A percentile compares a stretch with the other conserved stretches of the same genome.
phyloP scores from a whole-genome alignment of 2,797 vertebrate species.

The Typhlichthys eigenmanni region DNA sequence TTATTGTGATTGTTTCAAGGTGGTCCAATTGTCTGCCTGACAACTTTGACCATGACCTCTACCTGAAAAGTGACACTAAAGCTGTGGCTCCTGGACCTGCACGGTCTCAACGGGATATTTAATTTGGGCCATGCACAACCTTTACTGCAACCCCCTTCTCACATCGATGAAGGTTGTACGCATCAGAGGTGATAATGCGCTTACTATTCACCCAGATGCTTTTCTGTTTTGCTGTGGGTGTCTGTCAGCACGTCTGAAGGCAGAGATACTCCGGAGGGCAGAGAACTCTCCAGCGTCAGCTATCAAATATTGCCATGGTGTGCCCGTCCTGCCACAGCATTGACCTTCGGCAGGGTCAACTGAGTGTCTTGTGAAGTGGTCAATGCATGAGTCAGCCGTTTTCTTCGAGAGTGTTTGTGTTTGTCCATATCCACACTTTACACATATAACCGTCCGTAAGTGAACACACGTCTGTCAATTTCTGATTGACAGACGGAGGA shows the following conservation, averaged over 20 bases:
- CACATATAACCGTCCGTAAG: neutral
- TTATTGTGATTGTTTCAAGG: too few relatives aligned
- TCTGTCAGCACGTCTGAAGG: constrained; percentile 6
- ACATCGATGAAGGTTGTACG: neutral
- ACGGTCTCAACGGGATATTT: neutral
- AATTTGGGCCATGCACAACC: neutral
- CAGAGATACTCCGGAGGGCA: neutral
- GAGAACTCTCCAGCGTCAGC: constrained; percentile 4
- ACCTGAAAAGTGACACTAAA: too few relatives aligned
- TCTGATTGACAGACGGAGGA: too few relatives aligned
- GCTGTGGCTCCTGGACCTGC: neutral
- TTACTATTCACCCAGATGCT: neutral
- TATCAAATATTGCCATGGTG: constrained; percentile 6
- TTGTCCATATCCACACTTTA: neutral
- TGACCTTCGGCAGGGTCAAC: constrained; percentile 9
- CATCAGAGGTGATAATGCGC: constrained; percentile 23
- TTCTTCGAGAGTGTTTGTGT: neutral
- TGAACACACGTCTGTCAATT: neutral
- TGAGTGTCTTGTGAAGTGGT: neutral
- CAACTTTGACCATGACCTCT: too few relatives aligned
- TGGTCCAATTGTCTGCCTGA: too few relatives aligned
- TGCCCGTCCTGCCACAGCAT: neutral
- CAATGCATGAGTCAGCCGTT: neutral
- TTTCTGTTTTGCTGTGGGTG: neutral
- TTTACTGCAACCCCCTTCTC: neutral